Percentiles rank a stretch among this genome's conserved stretches.
phyloP scores from a whole-genome alignment of 1,140 invertebrate species.

The Cydia amplana region DNA sequence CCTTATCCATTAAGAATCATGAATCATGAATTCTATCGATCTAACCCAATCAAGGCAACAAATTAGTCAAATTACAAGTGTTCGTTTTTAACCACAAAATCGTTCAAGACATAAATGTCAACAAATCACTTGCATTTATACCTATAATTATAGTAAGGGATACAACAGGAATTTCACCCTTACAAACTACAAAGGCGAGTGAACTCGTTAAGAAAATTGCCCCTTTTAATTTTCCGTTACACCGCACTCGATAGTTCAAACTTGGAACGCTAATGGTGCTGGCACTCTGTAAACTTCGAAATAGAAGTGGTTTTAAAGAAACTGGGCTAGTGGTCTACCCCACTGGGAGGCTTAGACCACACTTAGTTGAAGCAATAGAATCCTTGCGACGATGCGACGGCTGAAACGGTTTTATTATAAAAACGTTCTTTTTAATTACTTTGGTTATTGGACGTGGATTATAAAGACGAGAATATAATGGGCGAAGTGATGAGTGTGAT shows the following conservation, averaged over 20 bases:
- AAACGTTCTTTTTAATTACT: not conserved
- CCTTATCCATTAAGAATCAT: no score
- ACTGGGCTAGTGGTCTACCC: conserved; percentile 13
- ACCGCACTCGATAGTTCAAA: conserved; percentile 36
- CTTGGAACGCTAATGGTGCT: not conserved
- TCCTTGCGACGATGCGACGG: not conserved
- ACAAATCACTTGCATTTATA: not conserved
- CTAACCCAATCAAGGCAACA: no score
- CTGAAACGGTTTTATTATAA: not conserved
- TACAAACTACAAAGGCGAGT: conserved; percentile 39
- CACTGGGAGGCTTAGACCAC: not conserved
- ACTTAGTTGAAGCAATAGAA: not conserved
- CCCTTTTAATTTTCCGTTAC: conserved; percentile 71
- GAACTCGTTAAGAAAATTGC: conserved; percentile 64
- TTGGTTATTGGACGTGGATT: not conserved
- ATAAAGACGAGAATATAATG: not conserved
- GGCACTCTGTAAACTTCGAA: conserved; percentile 1
- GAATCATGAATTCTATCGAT: no score
- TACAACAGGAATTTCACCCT: not conserved
- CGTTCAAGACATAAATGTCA: not conserved
- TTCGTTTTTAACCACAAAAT: no score
- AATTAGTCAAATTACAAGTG: no score
- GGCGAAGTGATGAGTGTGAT: not conserved
- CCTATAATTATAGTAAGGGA: not conserved
- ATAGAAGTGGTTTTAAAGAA: conserved; percentile 7